Evolutionary conservation across 2,113 vertebrate genomes (phyloP).

Genomic region (Prunella himalayana): DNA sequence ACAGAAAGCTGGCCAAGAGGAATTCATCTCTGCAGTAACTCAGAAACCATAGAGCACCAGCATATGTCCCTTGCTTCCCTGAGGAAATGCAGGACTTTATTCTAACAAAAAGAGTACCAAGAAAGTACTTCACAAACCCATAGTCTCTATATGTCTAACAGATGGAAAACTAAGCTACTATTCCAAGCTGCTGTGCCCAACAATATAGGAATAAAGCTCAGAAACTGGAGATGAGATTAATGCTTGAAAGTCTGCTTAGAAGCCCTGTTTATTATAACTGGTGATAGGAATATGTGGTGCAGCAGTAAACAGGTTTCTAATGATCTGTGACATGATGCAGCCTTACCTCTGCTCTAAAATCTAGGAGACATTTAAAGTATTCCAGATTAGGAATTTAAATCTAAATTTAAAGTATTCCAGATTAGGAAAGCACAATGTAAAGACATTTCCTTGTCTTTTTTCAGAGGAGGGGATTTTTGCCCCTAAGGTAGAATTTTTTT

Average conservation of each 20-base stretch:
- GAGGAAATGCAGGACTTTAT: slow-evolving; percentile 49
- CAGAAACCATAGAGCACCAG: slow-evolving; percentile 17
- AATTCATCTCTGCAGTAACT: slow-evolving; percentile 16
- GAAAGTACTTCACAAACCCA: slow-evolving; percentile 41
- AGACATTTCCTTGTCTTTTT: background rate
- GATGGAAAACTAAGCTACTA: slow-evolving; percentile 30
- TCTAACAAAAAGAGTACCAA: slow-evolving; percentile 21
- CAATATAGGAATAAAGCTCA: background rate
- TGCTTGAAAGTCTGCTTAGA: background rate
- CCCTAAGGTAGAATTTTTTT: background rate
- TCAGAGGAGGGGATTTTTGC: background rate
- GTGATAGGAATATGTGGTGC: background rate
- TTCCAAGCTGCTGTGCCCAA: background rate
- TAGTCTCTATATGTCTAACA: slow-evolving; percentile 13
- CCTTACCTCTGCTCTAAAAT: background rate
- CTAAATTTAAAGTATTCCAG: background rate
- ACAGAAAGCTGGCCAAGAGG: slow-evolving; percentile 58
- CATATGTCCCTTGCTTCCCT: slow-evolving; percentile 56
- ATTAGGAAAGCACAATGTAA: background rate
- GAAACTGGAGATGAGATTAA: background rate
- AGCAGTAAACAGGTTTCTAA: background rate
- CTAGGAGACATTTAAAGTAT: background rate
- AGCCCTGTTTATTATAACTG: background rate
- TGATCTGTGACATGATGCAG: background rate
- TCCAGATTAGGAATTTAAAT: background rate